Percentiles rank a stretch among this genome's conserved stretches.
Evolutionary conservation across 2,113 vertebrate genomes (phyloP).

Genomic region (Perca flavescens): DNA sequence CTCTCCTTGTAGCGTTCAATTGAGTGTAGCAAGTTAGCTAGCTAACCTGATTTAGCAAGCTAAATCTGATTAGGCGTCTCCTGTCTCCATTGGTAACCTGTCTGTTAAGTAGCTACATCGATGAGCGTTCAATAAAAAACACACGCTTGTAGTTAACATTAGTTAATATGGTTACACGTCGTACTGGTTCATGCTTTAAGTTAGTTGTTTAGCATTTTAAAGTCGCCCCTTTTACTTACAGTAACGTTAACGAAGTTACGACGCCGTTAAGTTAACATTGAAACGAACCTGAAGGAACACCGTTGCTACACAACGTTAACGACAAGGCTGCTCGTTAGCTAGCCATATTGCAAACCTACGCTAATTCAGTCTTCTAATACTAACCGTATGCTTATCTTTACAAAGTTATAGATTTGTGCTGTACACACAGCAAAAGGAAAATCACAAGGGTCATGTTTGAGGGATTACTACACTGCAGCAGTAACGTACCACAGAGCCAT

Average conservation of each 20-base stretch:
- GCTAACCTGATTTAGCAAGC: neutral
- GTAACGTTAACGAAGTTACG: neutral
- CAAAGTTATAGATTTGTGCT: neutral
- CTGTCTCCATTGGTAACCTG: slow-evolving; percentile 73
- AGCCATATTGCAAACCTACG: neutral
- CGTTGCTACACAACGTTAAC: neutral
- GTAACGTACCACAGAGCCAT: neutral
- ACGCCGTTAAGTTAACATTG: neutral
- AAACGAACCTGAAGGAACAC: neutral
- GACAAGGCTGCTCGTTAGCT: neutral
- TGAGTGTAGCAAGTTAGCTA: slow-evolving; percentile 7
- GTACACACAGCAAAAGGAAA: neutral
- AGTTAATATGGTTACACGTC: rapidly evolving
- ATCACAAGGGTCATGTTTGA: neutral
- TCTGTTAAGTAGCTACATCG: neutral
- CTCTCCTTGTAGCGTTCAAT: neutral
- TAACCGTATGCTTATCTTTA: neutral
- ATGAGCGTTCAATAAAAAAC: neutral
- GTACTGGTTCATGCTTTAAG: neutral
- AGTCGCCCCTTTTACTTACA: neutral
- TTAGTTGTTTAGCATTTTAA: neutral
- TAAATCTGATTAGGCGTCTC: slow-evolving; percentile 68
- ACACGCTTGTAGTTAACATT: too few relatives aligned
- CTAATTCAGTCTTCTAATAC: neutral
- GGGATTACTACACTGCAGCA: neutral